phyloP scores from a whole-genome alignment of 1,140 invertebrate species.

The Drosophila varians region DNA sequence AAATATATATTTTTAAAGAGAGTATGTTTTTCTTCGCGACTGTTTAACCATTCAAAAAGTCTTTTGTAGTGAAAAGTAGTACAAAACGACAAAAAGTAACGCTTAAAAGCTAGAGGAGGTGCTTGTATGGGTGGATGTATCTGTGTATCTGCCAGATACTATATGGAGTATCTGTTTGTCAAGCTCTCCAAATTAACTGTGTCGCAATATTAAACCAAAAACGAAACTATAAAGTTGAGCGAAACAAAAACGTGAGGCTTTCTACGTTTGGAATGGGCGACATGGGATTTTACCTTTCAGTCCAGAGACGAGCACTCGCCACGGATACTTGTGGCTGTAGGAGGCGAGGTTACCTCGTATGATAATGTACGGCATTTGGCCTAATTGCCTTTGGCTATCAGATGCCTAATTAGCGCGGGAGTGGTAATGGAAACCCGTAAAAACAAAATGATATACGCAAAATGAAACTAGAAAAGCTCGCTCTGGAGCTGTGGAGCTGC shows the following conservation, averaged over 20 bases:
- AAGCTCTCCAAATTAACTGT: constrained; percentile 69
- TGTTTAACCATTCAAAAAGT: constrained; percentile 60
- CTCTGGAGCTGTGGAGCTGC: constrained; percentile 38
- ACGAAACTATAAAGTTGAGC: constrained; percentile 15
- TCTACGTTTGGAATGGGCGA: not conserved
- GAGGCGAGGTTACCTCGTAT: constrained; percentile 93
- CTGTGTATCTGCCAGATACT: too few relatives aligned
- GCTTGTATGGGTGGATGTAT: constrained; percentile 26
- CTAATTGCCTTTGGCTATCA: constrained; percentile 38
- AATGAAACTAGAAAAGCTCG: constrained; percentile 28
- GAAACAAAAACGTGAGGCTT: constrained; percentile 20
- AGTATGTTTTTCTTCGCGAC: constrained; percentile 4
- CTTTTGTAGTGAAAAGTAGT: constrained; percentile 39
- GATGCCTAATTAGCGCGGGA: constrained; percentile 54
- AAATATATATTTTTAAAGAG: not conserved
- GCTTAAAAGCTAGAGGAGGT: constrained; percentile 40
- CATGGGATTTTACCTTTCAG: constrained; percentile 87
- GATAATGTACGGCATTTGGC: constrained; percentile 93
- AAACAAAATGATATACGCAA: constrained; percentile 35
- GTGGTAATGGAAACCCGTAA: constrained; percentile 37
- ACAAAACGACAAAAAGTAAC: constrained; percentile 35
- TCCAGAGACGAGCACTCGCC: constrained; percentile 92
- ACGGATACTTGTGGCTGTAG: constrained; percentile 92
- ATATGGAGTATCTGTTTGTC: too few relatives aligned
- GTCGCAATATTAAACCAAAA: constrained; percentile 52